A percentile compares a stretch with the other conserved stretches of the same genome.
phyloP scores from a whole-genome alignment of 2,888 invertebrate genomes.

The Brachynemurus nebulosus region DNA sequence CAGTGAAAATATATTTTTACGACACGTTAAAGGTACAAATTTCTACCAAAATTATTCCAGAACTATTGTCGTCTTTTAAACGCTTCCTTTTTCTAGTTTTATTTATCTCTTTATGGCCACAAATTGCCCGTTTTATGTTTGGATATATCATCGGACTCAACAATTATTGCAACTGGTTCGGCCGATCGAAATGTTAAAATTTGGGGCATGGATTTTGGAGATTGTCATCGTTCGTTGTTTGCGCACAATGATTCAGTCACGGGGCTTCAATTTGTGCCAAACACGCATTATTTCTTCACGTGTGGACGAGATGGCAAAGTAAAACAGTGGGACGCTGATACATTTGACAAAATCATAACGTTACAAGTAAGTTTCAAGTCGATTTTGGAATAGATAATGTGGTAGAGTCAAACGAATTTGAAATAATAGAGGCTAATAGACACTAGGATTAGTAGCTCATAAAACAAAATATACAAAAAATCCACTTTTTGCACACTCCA shows the following conservation, averaged over 20 bases:
- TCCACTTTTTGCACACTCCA: no score
- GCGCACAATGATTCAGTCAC: slow-evolving; percentile 95
- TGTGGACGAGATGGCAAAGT: slow-evolving; percentile 87
- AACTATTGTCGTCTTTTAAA: background rate
- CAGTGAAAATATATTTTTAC: slow-evolving; percentile 87
- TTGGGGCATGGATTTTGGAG: slow-evolving; percentile 99
- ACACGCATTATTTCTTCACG: slow-evolving; percentile 87
- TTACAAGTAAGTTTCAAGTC: slow-evolving; percentile 46
- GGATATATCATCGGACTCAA: slow-evolving; percentile 83
- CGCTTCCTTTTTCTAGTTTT: slow-evolving; percentile 49
- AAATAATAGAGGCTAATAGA: no score
- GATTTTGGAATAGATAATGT: no score
- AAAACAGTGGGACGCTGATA: slow-evolving; percentile 96
- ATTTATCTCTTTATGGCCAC: slow-evolving; percentile 89
- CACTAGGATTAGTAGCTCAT: no score
- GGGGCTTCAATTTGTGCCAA: slow-evolving; percentile 74
- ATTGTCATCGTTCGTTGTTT: slow-evolving; percentile 89
- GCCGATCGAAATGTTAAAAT: slow-evolving; percentile 92
- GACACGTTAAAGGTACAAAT: slow-evolving; percentile 76
- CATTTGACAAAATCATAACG: slow-evolving; percentile 78
- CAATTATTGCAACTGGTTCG: slow-evolving; percentile 83
- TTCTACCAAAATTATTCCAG: background rate
- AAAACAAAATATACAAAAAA: no score
- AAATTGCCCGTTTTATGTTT: slow-evolving; percentile 85
- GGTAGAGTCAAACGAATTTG: no score